Percentiles rank a stretch among this genome's conserved stretches.
Conservation (phyloP, 2,797 vertebrate genomes). For the Hippocampus kuda region DNA sequence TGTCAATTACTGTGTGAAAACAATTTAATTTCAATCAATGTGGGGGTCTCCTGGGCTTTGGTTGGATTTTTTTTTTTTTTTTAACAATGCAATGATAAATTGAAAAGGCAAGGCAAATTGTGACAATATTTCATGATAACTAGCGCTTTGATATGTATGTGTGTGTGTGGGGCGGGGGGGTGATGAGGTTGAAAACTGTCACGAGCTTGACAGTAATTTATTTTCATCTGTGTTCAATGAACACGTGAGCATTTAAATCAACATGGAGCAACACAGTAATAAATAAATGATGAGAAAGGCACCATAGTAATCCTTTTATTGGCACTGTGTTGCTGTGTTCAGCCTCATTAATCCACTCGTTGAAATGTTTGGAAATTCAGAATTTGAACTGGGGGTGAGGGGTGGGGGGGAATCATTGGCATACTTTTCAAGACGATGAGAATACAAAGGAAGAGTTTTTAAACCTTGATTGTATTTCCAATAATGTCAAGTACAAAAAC, state of each 20-base stretch:
- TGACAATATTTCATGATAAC: too few species aligned
- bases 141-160: too few species aligned
- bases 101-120: background rate
- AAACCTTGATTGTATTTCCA: background rate
- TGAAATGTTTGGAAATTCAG: background rate
- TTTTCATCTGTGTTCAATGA: background rate
- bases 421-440: background rate
- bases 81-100: background rate
- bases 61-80: background rate
- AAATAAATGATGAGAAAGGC: background rate
- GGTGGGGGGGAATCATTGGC: too few species aligned
- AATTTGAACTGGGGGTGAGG: background rate
- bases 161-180: too few species aligned
- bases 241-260: background rate
- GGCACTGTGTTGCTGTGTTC: background rate
- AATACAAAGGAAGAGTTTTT: background rate
- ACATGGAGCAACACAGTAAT: background rate
- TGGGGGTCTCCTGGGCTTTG: background rate
- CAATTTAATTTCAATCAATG: background rate
- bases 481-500: background rate
- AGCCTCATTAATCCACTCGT: background rate
- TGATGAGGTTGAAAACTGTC: too few species aligned
- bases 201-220: too few species aligned
- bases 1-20: background rate
- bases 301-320: background rate